Base-by-base conservation (phyloP, 1,140 invertebrate species). In the Catajapyx aquilonaris region DNA sequence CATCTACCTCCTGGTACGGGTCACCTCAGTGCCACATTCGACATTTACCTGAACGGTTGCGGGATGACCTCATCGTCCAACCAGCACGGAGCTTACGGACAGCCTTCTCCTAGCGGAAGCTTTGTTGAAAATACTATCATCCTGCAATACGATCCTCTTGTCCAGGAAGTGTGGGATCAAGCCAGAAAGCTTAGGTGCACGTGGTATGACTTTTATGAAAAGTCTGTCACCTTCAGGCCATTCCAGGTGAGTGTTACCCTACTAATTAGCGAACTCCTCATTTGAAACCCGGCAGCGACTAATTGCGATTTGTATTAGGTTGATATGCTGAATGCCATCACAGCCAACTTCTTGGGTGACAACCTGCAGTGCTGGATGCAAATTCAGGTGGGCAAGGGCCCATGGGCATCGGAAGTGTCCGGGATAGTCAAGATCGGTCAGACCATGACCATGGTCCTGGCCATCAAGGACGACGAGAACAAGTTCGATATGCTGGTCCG, bases 341-440 rank as follows among this genome's bases (percentile, higher is more conserved):
- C 84, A 0, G 84, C 85, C 13, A 90, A 91, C 62, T 91, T 91
- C 66, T 65, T 90, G 41, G 86, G 86, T 11, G 86, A 91, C 59
- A 91, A 91, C 57, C 62, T 91, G 36, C 84, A 88, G 53, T 91
- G 85, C 55, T 91, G 85, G 85, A 90, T 90, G 84, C 85, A 90
- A 56, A 88, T 91, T 43, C 85, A 91, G 56, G 81, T 86, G 16
- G 86, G 86, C 19, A 88, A 87, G 54, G 85, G 86, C 37, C 86
- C 86, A 0, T 91, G 84, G 84, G 84, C 86, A 16, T 85, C 80
- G 4, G 86, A 91, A 60, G 86, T 91, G 1, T 84, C 81, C 0
- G 86, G 86, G 23, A 88, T 91, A 46, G 85, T 91, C 1, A 90
- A 90, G 59, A 91, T 91, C 40, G 86, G 86, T 7, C 85, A 91